phyloP scores from a whole-genome alignment of 2,797 vertebrate genomes.

The Toxotes lorentzi region DNA sequence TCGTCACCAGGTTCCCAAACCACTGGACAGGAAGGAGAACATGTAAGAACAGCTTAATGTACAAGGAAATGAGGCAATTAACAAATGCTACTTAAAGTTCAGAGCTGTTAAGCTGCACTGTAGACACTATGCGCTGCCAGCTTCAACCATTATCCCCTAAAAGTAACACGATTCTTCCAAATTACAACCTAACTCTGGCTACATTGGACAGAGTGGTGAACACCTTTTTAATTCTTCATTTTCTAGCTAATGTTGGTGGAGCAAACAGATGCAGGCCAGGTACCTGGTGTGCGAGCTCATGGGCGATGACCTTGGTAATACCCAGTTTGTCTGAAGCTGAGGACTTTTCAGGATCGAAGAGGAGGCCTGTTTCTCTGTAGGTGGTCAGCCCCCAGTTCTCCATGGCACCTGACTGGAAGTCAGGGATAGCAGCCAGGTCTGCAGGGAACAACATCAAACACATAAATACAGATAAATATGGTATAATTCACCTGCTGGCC shows the following conservation, averaged over 20 bases:
- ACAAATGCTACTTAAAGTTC: not conserved
- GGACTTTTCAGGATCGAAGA: conserved; percentile 89
- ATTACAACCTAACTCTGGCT: not conserved
- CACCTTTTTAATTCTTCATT: not conserved
- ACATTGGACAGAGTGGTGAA: not conserved
- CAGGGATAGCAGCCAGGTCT: conserved; percentile 95
- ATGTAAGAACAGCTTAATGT: not conserved
- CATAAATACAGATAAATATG: not conserved
- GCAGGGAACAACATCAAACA: conserved; percentile 25
- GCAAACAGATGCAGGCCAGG: not conserved
- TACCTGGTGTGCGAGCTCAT: conserved; percentile 95
- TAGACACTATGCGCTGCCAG: not conserved
- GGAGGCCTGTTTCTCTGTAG: conserved; percentile 88
- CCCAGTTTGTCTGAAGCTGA: conserved; percentile 88
- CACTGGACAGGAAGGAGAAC: conserved; percentile 82
- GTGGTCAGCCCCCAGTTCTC: conserved; percentile 97
- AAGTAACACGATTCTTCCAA: not conserved
- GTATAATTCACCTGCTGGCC: not conserved
- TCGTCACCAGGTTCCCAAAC: conserved; percentile 97
- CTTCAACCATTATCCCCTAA: not conserved
- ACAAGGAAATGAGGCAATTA: not conserved
- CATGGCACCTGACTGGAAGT: conserved; percentile 95
- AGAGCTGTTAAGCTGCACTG: not conserved
- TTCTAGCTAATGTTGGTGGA: not conserved
- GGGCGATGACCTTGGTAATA: conserved; percentile 90